Percentiles rank a stretch among this genome's conserved stretches.
Conservation (phyloP, 2,797 vertebrate genomes). For the Falco berigora region DNA sequence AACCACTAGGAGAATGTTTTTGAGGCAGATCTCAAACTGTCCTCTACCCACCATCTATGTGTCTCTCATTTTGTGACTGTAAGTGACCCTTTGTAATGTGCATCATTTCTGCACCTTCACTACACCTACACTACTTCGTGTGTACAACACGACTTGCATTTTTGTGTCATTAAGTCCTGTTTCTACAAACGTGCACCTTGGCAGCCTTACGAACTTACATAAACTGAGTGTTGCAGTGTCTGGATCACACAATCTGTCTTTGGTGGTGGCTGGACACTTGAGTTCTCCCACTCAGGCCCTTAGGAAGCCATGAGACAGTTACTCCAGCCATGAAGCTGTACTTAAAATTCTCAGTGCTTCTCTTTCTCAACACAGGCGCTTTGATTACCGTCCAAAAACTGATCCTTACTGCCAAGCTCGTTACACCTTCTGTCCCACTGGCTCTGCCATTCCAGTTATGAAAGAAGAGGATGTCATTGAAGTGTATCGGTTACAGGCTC, state of each 20-base stretch:
- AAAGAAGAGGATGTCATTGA: constrained; percentile 82
- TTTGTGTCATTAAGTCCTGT: neutral
- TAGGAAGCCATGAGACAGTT: neutral
- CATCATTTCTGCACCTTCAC: neutral
- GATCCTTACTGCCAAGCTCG: constrained; percentile 90
- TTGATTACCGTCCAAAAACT: constrained; percentile 82
- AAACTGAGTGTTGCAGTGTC: neutral
- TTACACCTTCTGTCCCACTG: constrained; percentile 91
- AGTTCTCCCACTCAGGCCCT: neutral
- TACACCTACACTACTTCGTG: too few species aligned
- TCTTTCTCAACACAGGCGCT: constrained; percentile 78
- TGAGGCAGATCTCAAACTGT: neutral
- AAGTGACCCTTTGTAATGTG: neutral
- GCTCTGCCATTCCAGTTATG: constrained; percentile 85
- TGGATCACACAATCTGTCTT: neutral
- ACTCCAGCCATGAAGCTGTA: neutral
- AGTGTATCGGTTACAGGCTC: constrained; percentile 90
- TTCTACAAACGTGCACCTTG: neutral
- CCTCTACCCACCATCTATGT: neutral
- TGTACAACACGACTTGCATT: neutral
- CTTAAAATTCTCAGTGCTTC: neutral
- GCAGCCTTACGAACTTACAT: neutral
- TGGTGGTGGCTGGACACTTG: neutral
- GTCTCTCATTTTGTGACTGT: neutral
- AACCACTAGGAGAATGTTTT: neutral